Percentiles rank a stretch among this genome's conserved stretches.
Conservation (phyloP, 2,113 vertebrate genomes). For the Lichenostomus cassidix region DNA sequence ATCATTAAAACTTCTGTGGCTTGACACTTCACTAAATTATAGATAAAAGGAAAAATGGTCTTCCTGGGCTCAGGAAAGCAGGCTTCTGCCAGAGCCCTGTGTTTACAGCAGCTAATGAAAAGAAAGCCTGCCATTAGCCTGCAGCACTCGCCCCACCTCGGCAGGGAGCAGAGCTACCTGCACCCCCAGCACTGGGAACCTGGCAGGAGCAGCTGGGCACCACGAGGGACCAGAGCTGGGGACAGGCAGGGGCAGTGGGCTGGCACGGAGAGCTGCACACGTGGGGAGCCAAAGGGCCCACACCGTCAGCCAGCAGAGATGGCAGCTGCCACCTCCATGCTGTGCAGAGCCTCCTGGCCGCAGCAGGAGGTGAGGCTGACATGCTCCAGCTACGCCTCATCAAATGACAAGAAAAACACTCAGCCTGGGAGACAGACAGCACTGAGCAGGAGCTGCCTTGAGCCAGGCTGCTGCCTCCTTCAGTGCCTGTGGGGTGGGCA, state of each 20-base stretch:
- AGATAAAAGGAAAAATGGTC: constrained; percentile 59
- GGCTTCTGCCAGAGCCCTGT: constrained; percentile 3
- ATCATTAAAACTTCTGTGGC: constrained; percentile 31
- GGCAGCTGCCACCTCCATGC: background rate
- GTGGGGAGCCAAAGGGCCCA: background rate
- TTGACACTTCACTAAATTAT: constrained; percentile 61
- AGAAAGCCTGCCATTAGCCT: background rate
- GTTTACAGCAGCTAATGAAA: constrained; percentile 48
- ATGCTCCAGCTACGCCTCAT: background rate
- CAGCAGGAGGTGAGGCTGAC: constrained; percentile 7
- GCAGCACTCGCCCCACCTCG: fast-evolving
- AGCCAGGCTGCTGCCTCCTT: background rate
- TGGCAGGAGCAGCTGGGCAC: background rate
- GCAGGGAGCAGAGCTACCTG: background rate
- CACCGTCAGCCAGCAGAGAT: fast-evolving
- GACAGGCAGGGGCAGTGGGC: background rate
- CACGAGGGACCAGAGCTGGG: background rate
- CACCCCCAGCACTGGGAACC: background rate
- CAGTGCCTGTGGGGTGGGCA: fast-evolving
- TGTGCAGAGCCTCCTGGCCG: background rate
- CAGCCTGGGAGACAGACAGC: background rate
- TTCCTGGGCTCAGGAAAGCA: constrained; percentile 28
- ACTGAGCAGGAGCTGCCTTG: background rate
- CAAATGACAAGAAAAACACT: background rate
- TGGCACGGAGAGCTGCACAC: fast-evolving